Evolutionary conservation across 2,113 vertebrate genomes (phyloP), one percentile per base, ranked within the genome.

Genomic region (Dipodomys merriami): DNA sequence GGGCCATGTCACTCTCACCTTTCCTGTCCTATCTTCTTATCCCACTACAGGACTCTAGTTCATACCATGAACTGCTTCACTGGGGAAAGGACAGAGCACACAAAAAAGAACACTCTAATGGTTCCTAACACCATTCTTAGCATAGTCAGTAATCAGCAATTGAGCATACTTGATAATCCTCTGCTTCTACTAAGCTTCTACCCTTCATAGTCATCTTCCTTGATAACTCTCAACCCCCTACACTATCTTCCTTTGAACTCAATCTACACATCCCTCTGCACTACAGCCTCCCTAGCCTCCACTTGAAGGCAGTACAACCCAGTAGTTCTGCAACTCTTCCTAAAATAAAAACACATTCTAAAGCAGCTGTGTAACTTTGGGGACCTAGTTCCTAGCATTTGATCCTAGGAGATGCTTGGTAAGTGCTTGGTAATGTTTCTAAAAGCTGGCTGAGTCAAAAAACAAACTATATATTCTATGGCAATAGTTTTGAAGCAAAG

Each of bases 391-490:
- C 53, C 77, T n/a, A 64, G 72, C 62, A 83, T 71, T 33, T 46
- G 57, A 64, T 11, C 82, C 81, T 71, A 13, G 11, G 46, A 84
- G 23, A 53, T 12, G 1, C 18, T 88, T 44, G 29, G 0, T 53
- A 53, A 90, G 64, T 62, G 53, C 64, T n/a, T n/a, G n/a, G n/a
- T n/a, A n/a, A n/a, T n/a, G n/a, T n/a, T n/a, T n/a, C n/a, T n/a
- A n/a, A n/a, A n/a, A n/a, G n/a, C n/a, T 77, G 27, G 18, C 67
- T 78, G 19, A 73, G 72, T 83, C 67, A 15, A 84, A 64, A 64
- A 89, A 69, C 10, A 78, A 95, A 95, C 89, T 27, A 86, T 64
- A 30, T 93, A 93, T 71, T 29, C 72, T 16, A 20, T 1, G 65
- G 46, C 57, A 46, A 16, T 23, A 13, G 39, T 84, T 39, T 83